phyloP scores from a whole-genome alignment of 2,797 vertebrate genomes.

The Eulemur mongoz region DNA sequence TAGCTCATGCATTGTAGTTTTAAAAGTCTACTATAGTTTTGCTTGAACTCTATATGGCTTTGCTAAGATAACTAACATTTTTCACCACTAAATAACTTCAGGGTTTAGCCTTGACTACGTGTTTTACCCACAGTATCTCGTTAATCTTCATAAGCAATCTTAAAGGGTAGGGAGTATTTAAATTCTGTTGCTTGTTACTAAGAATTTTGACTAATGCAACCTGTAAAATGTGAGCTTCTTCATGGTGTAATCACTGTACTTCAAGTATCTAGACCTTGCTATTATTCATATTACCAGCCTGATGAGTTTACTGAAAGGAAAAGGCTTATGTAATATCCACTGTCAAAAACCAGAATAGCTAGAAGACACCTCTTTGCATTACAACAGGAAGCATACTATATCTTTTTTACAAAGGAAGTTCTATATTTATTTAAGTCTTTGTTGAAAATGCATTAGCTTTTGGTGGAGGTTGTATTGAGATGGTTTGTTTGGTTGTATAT shows the following conservation, averaged over 20 bases:
- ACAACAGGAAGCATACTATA: neutral
- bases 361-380: neutral
- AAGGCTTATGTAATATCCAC: neutral
- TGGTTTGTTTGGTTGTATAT: neutral
- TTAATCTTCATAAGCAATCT: neutral
- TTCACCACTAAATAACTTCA: neutral
- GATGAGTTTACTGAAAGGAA: conserved; percentile 21
- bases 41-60: neutral
- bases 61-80: neutral
- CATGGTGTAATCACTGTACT: neutral
- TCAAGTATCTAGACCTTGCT: neutral
- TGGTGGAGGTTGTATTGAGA: neutral
- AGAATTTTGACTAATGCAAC: neutral
- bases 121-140: neutral
- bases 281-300: neutral
- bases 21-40: neutral
- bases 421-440: neutral
- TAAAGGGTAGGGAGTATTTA: neutral
- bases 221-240: neutral
- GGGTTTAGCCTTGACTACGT: neutral
- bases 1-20: neutral
- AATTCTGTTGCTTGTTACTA: neutral
- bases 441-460: neutral
- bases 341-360: neutral
- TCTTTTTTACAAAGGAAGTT: neutral